A percentile compares a stretch with the other conserved stretches of the same genome.
Conservation (phyloP, 1,140 invertebrate species). For the Sogatella furcifera region DNA sequence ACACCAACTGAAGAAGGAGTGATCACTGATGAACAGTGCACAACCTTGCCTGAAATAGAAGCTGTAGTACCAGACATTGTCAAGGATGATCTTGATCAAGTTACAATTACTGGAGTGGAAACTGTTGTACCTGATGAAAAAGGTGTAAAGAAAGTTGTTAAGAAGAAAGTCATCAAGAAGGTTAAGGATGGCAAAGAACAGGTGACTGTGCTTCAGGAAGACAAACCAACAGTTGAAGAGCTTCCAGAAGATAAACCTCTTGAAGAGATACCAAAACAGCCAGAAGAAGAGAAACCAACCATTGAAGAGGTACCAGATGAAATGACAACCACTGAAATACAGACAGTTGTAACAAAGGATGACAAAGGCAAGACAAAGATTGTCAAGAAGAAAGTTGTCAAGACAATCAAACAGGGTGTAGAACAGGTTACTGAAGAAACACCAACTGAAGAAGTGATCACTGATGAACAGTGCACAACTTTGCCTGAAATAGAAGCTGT, state of each 20-base stretch:
- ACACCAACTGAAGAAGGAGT: slow-evolving; percentile 14
- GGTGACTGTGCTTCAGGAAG: neutral
- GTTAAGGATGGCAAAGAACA: slow-evolving; percentile 14
- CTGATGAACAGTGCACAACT: slow-evolving; percentile 1
- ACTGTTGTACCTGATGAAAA: slow-evolving; percentile 18
- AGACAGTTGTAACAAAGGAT: slow-evolving; percentile 15
- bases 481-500: slow-evolving; percentile 4
- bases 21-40: slow-evolving; percentile 16
- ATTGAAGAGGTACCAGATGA: neutral
- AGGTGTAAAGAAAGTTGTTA: slow-evolving; percentile 25
- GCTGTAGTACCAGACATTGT: slow-evolving; percentile 10
- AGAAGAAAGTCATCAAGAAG: slow-evolving; percentile 28
- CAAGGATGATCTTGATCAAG: slow-evolving; percentile 8
- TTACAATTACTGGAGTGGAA: slow-evolving; percentile 21
- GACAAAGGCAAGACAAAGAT: slow-evolving; percentile 19
- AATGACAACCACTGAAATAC: no score
- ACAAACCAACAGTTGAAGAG: neutral
- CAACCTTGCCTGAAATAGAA: slow-evolving; percentile 14
- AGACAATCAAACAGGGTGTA: slow-evolving; percentile 19
- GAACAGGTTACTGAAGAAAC: slow-evolving; percentile 14
- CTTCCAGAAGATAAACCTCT: neutral
- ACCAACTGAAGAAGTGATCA: slow-evolving; percentile 14
- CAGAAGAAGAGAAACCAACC: neutral
- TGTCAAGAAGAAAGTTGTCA: slow-evolving; percentile 26
- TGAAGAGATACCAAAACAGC: neutral